Evolutionary conservation across 1,140 invertebrate species (phyloP).

Genomic region (Centruroides sculpturatus): DNA sequence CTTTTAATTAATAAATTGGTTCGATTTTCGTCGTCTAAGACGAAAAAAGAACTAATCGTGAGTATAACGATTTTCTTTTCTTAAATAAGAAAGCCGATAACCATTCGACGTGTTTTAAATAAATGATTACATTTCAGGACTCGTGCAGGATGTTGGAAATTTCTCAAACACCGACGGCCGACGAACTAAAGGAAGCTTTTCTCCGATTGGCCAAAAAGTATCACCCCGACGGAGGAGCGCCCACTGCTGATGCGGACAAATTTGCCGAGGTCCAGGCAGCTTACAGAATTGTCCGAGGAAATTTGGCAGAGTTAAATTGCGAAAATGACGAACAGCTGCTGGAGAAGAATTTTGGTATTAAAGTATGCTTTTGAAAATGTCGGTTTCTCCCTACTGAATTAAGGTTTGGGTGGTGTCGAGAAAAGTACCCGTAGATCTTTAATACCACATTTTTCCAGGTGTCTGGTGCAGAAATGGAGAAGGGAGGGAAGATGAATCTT

Average conservation of each 20-base stretch:
- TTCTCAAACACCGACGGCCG: conserved; percentile 47
- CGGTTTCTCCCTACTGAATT: no score
- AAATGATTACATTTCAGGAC: conserved; percentile 32
- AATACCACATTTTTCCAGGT: no score
- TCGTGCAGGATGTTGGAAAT: conserved; percentile 49
- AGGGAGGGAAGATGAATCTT: no score
- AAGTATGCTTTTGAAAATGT: conserved; percentile 22
- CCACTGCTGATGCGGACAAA: conserved; percentile 46
- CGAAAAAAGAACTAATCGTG: no score
- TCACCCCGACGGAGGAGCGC: conserved; percentile 60
- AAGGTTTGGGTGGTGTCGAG: no score
- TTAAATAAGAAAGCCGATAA: no score
- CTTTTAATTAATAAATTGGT: no score
- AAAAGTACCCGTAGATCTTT: no score
- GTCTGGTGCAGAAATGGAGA: no score
- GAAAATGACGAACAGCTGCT: conserved; percentile 30
- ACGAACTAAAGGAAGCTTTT: conserved; percentile 53
- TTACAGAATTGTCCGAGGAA: conserved; percentile 36
- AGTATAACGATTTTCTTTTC: no score
- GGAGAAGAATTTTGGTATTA: conserved; percentile 36
- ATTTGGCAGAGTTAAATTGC: conserved; percentile 20
- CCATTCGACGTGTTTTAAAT: no score
- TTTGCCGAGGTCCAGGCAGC: conserved; percentile 49
- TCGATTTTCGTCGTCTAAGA: no score
- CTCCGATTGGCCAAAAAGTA: conserved; percentile 57